These are phyloP conservation scores for Dryobotodes eremita DNA, from an alignment of 2,888 invertebrate species.

Conservation along the genomic window DNA sequence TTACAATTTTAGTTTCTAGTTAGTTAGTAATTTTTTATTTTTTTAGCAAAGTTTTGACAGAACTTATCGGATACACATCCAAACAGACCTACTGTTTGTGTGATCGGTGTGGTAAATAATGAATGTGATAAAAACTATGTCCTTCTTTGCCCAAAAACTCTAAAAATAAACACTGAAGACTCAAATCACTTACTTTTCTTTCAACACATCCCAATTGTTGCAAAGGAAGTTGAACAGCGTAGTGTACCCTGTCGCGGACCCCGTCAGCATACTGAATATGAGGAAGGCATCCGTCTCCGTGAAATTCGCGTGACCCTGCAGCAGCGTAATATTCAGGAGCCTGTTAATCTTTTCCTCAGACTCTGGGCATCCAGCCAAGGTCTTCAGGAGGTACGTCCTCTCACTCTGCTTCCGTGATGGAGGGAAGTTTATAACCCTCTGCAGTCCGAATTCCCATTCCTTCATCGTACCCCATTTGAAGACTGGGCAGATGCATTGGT, in stretches of 20 bases:
- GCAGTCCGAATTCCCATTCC: conserved; percentile 96
- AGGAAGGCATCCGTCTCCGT: conserved; percentile 94
- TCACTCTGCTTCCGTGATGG: conserved; percentile 93
- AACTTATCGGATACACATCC: background rate
- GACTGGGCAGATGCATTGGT: conserved; percentile 95
- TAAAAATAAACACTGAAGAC: background rate
- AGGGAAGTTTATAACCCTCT: conserved; percentile 94
- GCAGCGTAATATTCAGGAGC: conserved; percentile 92
- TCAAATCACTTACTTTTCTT: conserved; percentile 90
- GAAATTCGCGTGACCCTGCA: conserved; percentile 93
- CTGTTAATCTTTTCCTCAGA: conserved; percentile 92
- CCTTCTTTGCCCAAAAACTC: no score
- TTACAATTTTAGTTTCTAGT: no score
- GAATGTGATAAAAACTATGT: background rate
- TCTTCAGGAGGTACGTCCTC: conserved; percentile 94
- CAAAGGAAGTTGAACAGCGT: conserved; percentile 93
- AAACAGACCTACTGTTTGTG: background rate
- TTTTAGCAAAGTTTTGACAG: background rate
- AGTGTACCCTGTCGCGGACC: conserved; percentile 93
- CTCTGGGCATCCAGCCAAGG: conserved; percentile 95
- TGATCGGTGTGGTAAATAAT: background rate
- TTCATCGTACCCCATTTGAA: conserved; percentile 95
- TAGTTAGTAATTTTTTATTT: no score
- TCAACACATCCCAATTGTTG: conserved; percentile 93
- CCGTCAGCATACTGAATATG: conserved; percentile 94